A percentile compares a stretch with the other conserved stretches of the same genome.
Conservation (phyloP, 2,113 vertebrate genomes). For the Dolichotis patagonum region DNA sequence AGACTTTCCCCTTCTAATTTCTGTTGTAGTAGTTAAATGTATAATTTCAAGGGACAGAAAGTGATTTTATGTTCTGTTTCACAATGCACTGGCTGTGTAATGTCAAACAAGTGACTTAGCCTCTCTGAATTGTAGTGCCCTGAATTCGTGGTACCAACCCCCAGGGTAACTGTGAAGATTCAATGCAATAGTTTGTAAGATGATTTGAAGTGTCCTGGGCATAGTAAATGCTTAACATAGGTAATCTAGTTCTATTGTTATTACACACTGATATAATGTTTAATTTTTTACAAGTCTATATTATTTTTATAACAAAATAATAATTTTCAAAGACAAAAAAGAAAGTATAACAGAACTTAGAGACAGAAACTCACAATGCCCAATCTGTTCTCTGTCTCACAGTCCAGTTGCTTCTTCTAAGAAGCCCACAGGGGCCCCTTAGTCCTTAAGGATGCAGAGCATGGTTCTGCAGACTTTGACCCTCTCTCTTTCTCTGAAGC, state of each 20-base stretch:
- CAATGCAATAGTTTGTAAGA: background rate
- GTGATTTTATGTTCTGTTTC: background rate
- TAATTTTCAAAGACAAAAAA: constrained; percentile 21
- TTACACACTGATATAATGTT: background rate
- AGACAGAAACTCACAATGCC: background rate
- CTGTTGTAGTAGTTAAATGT: background rate
- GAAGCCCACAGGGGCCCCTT: background rate
- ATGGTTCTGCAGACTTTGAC: background rate
- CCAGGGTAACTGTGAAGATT: background rate
- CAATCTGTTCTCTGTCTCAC: background rate
- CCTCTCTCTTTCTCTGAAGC: background rate
- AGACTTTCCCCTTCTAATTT: background rate
- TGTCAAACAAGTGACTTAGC: constrained; percentile 2
- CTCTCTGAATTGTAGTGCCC: background rate
- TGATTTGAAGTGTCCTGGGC: background rate
- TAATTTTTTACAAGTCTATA: background rate
- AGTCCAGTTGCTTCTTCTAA: background rate
- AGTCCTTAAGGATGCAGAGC: background rate
- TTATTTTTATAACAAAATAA: constrained; percentile 35
- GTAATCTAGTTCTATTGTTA: background rate
- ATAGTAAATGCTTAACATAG: background rate
- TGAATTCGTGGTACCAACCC: background rate
- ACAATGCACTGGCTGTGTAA: background rate
- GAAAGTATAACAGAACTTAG: background rate
- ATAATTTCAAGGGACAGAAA: background rate